Evolutionary conservation across 2,113 vertebrate species (phyloP).

Genomic region (Clarias gariepinus): DNA sequence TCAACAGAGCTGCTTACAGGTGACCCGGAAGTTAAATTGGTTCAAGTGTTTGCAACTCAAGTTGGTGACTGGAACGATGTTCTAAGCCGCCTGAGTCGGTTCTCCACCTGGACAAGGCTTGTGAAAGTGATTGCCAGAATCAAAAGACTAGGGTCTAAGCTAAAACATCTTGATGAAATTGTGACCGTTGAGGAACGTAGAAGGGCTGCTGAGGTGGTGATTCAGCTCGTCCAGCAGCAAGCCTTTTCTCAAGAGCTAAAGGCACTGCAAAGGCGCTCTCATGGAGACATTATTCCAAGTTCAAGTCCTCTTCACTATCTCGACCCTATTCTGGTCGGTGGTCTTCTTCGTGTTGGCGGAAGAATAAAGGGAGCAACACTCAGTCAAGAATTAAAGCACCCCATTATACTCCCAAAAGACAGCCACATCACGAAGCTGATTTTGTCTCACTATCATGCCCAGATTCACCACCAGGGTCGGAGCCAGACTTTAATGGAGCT

Average conservation of each 20-base stretch:
- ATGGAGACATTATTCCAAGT: neutral
- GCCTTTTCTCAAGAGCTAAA: neutral
- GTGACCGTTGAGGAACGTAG: neutral
- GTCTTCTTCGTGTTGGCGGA: neutral
- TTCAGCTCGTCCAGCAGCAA: neutral
- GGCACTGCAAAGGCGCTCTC: neutral
- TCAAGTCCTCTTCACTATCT: neutral
- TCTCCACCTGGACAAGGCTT: neutral
- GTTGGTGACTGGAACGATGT: neutral
- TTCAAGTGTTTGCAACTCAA: neutral
- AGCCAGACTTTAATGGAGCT: too few relatives aligned
- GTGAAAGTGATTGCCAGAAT: neutral
- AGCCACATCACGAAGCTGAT: too few relatives aligned
- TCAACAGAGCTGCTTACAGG: neutral
- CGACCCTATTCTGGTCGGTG: neutral
- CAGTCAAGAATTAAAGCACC: too few relatives aligned
- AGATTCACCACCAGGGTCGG: too few relatives aligned
- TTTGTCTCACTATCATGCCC: too few relatives aligned
- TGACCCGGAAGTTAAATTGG: constrained; percentile 38
- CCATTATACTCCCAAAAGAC: too few relatives aligned
- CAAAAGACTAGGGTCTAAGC: neutral
- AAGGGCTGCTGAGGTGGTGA: neutral
- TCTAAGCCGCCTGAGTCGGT: neutral
- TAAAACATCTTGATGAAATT: neutral
- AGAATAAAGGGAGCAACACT: too few relatives aligned